Percentiles rank a stretch among this genome's conserved stretches.
phyloP scores from a whole-genome alignment of 2,888 invertebrate genomes.

The Coleophora flavipennella region DNA sequence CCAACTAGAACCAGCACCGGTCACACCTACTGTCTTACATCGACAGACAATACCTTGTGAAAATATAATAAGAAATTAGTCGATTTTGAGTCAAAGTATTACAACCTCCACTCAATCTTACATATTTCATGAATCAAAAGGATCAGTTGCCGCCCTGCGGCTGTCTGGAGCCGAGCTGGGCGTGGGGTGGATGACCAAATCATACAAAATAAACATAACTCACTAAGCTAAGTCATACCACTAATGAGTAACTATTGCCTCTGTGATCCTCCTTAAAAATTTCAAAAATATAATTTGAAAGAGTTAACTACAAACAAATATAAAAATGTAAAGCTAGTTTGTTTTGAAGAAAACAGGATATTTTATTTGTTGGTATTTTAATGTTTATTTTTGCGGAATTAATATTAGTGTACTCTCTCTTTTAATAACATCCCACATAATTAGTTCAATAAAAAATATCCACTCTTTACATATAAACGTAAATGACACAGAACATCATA shows the following conservation, averaged over 20 bases:
- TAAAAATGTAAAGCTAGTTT: constrained; percentile 33
- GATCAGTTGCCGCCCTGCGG: constrained; percentile 54
- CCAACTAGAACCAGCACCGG: constrained; percentile 60
- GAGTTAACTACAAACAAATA: constrained; percentile 58
- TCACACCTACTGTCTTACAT: constrained; percentile 70
- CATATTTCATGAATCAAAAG: constrained; percentile 41
- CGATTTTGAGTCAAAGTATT: constrained; percentile 66
- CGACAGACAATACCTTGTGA: constrained; percentile 69
- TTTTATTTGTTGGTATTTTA: constrained; percentile 13
- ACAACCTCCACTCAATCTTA: constrained; percentile 43
- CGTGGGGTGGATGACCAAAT: constrained; percentile 48
- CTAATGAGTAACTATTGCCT: constrained; percentile 48
- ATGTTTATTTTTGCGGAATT: constrained; percentile 18
- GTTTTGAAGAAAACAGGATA: constrained; percentile 55
- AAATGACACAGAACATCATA: neutral
- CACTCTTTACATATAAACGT: too few species aligned
- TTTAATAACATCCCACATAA: constrained; percentile 43
- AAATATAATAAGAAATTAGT: constrained; percentile 70
- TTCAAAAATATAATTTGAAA: constrained; percentile 36
- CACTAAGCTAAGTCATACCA: constrained; percentile 55
- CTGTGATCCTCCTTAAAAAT: constrained; percentile 53
- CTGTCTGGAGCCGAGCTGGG: constrained; percentile 48
- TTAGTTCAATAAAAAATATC: too few species aligned
- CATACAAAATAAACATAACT: constrained; percentile 41
- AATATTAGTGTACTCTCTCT: constrained; percentile 53